Percentiles rank a stretch among this genome's conserved stretches.
These are phyloP conservation scores for Ranitomeya imitator DNA, from an alignment of 2,113 vertebrate genomes.

Conservation along the genomic window DNA sequence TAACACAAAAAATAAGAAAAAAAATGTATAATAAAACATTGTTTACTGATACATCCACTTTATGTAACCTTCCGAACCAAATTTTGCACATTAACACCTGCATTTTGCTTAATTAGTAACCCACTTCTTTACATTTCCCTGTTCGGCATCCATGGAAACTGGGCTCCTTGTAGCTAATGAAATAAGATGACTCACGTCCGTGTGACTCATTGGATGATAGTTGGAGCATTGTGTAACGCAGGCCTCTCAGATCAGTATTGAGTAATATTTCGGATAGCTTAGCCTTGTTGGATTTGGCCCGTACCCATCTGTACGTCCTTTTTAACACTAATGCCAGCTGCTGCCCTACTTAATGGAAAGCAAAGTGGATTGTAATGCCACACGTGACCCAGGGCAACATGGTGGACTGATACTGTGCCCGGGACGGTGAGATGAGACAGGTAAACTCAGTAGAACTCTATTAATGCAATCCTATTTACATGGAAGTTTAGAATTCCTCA, in stretches of 20 bases:
- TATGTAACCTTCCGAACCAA: background rate
- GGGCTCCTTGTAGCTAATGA: background rate
- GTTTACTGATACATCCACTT: background rate
- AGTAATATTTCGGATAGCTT: background rate
- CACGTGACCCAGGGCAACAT: background rate
- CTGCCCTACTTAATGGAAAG: background rate
- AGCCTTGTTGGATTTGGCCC: background rate
- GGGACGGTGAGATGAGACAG: background rate
- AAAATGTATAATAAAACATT: background rate
- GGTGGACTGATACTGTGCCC: background rate
- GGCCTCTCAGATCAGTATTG: background rate
- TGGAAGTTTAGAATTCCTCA: background rate
- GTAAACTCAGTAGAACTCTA: background rate
- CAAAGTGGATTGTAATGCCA: background rate
- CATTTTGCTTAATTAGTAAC: background rate
- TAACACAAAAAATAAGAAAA: background rate
- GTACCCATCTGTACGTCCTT: background rate
- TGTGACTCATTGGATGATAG: slow-evolving; percentile 5
- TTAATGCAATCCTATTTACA: background rate
- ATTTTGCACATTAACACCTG: background rate
- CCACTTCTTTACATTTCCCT: background rate
- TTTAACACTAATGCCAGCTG: background rate
- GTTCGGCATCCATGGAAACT: background rate
- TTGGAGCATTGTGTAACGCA: background rate
- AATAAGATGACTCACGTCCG: slow-evolving; percentile 7